These are phyloP conservation scores for Pristionchus maxplancki DNA, from an alignment of 2,888 invertebrate genomes.

Conservation along the genomic window DNA sequence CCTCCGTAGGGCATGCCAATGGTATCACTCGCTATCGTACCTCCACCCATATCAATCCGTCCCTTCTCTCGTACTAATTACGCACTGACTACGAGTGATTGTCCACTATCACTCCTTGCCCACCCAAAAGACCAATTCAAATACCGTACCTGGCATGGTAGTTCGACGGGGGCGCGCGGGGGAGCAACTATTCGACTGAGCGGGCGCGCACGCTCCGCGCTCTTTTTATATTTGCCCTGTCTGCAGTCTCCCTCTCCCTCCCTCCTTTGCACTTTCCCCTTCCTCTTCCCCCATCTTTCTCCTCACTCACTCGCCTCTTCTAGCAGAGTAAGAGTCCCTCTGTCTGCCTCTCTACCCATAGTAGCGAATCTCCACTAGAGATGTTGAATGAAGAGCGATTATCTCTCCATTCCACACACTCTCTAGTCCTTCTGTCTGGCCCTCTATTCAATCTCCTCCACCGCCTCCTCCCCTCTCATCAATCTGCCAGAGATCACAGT, in stretches of 20 bases:
- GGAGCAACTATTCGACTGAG: background rate
- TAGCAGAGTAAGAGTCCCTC: background rate
- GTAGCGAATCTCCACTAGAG: background rate
- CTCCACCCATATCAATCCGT: background rate
- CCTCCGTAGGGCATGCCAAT: background rate
- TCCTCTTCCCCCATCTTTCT: background rate
- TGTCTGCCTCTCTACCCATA: background rate
- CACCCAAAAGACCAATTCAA: background rate
- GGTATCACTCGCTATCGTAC: background rate
- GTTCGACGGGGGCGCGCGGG: background rate
- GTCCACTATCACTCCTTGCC: background rate
- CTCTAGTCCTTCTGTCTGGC: background rate
- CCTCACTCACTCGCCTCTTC: background rate
- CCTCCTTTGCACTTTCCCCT: background rate
- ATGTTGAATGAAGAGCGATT: background rate
- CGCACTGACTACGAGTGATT: background rate
- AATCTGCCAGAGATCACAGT: background rate
- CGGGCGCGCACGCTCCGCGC: background rate
- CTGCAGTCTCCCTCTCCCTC: background rate
- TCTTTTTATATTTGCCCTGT: conserved; percentile 20
- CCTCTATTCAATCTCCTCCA: background rate
- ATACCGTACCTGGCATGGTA: conserved; percentile 18
- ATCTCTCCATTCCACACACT: background rate
- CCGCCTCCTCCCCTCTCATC: background rate
- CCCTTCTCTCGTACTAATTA: background rate